Evolutionary conservation across 2,888 invertebrate species (phyloP).

Genomic region (Drosophila affinis): DNA sequence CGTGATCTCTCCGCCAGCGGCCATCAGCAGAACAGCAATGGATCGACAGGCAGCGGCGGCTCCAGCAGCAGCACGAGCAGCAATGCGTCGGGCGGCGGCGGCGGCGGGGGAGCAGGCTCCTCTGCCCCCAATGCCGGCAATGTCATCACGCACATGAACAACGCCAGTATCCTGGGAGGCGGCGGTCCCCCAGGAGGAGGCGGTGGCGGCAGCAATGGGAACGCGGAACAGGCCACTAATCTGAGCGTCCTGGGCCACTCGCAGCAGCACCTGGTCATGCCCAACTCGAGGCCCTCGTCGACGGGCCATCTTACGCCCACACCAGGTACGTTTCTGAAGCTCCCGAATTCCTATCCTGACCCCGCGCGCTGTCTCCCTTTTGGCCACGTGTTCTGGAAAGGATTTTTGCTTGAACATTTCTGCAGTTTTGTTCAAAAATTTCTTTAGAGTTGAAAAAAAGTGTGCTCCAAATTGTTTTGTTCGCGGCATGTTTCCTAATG

Average conservation of each 20-base stretch:
- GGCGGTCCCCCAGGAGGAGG: constrained; percentile 54
- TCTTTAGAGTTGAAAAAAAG: constrained; percentile 11
- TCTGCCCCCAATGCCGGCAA: constrained; percentile 53
- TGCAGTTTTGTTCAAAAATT: constrained; percentile 38
- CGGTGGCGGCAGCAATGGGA: constrained; percentile 72
- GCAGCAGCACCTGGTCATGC: constrained; percentile 84
- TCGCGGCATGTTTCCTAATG: constrained; percentile 65
- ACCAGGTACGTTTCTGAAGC: constrained; percentile 83
- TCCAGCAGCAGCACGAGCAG: constrained; percentile 76
- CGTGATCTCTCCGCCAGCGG: constrained; percentile 88
- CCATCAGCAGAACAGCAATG: constrained; percentile 81
- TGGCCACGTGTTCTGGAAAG: constrained; percentile 1
- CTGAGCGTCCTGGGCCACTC: constrained; percentile 85
- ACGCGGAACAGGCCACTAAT: constrained; percentile 83
- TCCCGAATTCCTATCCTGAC: constrained; percentile 2
- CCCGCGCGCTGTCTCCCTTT: constrained; percentile 2
- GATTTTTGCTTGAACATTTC: constrained; percentile 52
- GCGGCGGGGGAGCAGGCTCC: constrained; percentile 48
- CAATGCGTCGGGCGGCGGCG: constrained; percentile 56
- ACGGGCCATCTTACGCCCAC: constrained; percentile 86
- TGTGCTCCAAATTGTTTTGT: not conserved
- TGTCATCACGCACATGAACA: constrained; percentile 69
- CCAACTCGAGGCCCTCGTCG: constrained; percentile 85
- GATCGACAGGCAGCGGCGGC: constrained; percentile 62
- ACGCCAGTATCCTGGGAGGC: constrained; percentile 58